Evolutionary conservation across 2,113 vertebrate species (phyloP).

Genomic region (Urocolius indicus): DNA sequence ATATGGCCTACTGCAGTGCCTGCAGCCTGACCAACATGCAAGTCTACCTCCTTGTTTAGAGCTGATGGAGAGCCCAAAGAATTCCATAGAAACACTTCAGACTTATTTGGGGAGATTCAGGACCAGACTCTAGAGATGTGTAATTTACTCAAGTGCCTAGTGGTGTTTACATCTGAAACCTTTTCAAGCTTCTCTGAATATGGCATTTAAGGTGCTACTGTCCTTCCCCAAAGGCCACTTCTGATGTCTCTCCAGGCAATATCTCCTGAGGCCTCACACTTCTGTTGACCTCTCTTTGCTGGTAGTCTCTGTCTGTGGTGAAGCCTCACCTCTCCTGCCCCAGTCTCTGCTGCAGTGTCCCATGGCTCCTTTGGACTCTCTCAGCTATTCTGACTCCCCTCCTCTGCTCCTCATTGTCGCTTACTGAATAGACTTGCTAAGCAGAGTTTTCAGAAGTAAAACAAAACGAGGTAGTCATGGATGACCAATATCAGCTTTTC

Average conservation of each 20-base stretch:
- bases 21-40: neutral
- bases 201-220: neutral
- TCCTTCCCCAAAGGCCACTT: neutral
- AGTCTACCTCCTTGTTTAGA: neutral
- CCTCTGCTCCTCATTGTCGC: neutral
- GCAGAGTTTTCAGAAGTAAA: constrained; percentile 31
- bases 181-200: neutral
- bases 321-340: neutral
- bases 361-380: neutral
- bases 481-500: constrained; percentile 24
- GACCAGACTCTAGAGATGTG: neutral
- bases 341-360: neutral
- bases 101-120: neutral
- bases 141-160: neutral
- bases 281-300: neutral
- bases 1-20: neutral
- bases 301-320: neutral
- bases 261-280: neutral
- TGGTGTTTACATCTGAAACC: neutral
- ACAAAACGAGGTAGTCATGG: constrained; percentile 23
- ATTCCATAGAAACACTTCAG: neutral
- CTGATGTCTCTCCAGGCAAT: neutral
- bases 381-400: neutral
- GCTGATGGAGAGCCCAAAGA: neutral
- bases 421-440: constrained; percentile 29